Evolutionary conservation across 2,113 vertebrate genomes (phyloP), one percentile per base, ranked within the genome.

Genomic region (Aegithalos caudatus): DNA sequence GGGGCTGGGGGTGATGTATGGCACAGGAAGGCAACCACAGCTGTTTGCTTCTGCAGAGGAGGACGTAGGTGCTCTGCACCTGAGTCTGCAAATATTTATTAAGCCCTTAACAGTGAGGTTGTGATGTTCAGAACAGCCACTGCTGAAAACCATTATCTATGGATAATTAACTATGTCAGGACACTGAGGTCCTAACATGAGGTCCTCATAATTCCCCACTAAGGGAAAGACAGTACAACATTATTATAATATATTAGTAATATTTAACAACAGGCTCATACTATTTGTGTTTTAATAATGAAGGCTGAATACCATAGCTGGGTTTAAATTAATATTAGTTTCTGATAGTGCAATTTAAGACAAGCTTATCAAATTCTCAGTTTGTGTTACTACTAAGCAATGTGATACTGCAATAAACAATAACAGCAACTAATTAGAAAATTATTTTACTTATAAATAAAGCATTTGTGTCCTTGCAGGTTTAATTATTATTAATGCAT

Each of bases 131-230:
- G 74, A 94, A 92, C 70, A 67, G 87, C 51, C 65, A 94, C 95
- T 93, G 95, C 95, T 88, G 92, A 93, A 97, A 97, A 97, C 94
- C 97, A 98, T 98, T 97, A 97, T 98, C 97, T 97, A 96, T 93
- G 97, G 98, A 96, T 97, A 98, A 98, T 98, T 98, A 98, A 98
- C 96, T 97, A 74, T 97, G 98, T 97, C 98, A 98, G 94, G 97
- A 98, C 97, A 97, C 53, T 23, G 76, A 97, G 98, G 97, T 97
- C 95, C 92, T 97, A 97, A 98, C 97, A 98, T 54, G 95, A 97
- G 95, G 94, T 83, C 92, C 95, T 97, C 97, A 91, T 93, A 96
- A 97, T 96, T 97, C 94, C 97, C 97, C 94, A 96, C 96, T 78
- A 97, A 73, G 80, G 94, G 88, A 95, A 94, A 97, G 97, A 95